These are phyloP conservation scores for Neocrepidodera transversa DNA, from an alignment of 2,888 invertebrate species.

Conservation along the genomic window DNA sequence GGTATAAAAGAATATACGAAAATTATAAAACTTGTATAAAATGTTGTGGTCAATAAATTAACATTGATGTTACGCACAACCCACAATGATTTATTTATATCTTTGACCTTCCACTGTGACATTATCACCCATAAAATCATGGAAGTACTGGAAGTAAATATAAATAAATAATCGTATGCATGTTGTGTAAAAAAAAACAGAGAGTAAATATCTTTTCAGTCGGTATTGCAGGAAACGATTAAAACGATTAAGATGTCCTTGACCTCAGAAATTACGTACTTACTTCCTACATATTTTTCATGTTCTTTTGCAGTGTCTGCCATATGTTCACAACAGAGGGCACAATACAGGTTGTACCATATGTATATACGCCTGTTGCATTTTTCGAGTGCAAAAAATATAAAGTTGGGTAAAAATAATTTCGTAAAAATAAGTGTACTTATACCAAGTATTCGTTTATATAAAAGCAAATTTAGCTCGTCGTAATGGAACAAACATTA, in stretches of 20 bases:
- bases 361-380: too few relatives aligned
- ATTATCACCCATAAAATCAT: neutral
- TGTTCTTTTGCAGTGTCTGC: neutral
- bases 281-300: neutral
- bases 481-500: too few relatives aligned
- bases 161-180: constrained; percentile 6
- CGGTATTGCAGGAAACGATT: constrained; percentile 20
- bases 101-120: neutral
- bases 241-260: constrained; percentile 15
- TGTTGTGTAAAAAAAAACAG: neutral
- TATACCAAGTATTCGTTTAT: too few relatives aligned
- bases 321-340: neutral
- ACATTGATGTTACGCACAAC: neutral
- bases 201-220: constrained; percentile 5
- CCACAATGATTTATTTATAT: constrained; percentile 5
- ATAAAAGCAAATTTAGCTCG: too few relatives aligned
- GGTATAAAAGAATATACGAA: neutral
- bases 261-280: neutral
- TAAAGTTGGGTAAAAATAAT: too few relatives aligned
- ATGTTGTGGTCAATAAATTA: constrained; percentile 1
- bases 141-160: constrained; percentile 7
- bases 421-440: too few relatives aligned
- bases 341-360: too few relatives aligned
- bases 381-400: too few relatives aligned
- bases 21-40: neutral